phyloP scores from a whole-genome alignment of 2,797 vertebrate genomes.

The Muraenolepis orangiensis region DNA sequence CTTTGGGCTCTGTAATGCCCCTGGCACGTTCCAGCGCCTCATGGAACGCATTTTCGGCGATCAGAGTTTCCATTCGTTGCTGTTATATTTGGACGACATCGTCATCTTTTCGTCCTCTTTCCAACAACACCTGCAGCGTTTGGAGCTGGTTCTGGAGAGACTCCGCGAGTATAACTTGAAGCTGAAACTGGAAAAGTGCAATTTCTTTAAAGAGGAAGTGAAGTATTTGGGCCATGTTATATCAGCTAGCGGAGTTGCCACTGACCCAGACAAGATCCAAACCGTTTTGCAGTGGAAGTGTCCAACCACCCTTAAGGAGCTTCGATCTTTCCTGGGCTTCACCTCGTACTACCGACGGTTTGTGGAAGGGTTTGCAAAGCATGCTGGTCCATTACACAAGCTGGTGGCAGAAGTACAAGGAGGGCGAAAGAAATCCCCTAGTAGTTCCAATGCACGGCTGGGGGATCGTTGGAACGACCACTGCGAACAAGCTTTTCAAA shows the following conservation, averaged over 20 bases:
- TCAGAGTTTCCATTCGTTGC: constrained; percentile 6
- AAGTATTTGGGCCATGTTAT: constrained; percentile 17
- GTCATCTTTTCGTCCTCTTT: neutral
- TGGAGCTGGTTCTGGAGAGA: neutral
- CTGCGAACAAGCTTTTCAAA: neutral
- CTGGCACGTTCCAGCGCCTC: constrained; percentile 15
- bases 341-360: neutral
- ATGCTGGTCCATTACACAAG: neutral
- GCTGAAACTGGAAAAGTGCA: constrained; percentile 8
- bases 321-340: neutral
- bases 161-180: neutral
- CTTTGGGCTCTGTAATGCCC: constrained; percentile 10
- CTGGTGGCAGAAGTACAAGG: neutral
- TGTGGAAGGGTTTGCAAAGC: neutral
- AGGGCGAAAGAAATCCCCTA: neutral
- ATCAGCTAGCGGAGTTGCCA: constrained; percentile 6
- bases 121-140: neutral
- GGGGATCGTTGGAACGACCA: neutral
- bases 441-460: neutral
- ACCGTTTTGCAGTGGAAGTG: constrained; percentile 11
- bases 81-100: neutral
- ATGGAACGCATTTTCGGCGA: too few relatives aligned
- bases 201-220: constrained; percentile 8
- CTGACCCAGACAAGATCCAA: constrained; percentile 13
- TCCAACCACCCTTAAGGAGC: neutral